Evolutionary conservation across 2,888 invertebrate species (phyloP).

Genomic region (Synergus japonicus): DNA sequence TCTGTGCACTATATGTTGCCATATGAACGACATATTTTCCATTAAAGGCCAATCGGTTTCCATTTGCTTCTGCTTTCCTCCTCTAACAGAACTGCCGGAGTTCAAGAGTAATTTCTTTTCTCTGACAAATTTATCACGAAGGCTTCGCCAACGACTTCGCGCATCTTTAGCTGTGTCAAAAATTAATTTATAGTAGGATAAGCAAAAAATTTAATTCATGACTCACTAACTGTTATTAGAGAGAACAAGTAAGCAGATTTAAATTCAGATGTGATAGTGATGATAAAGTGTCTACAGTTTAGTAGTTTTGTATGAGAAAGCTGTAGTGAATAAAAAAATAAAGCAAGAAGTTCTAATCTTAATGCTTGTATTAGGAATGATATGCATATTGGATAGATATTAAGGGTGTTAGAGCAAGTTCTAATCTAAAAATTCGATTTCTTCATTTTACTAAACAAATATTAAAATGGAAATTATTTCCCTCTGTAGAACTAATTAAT

Average conservation of each 20-base stretch:
- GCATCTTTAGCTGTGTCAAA: slow-evolving; percentile 20
- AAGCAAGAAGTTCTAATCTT: too few species aligned
- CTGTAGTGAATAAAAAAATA: too few species aligned
- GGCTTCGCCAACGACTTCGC: slow-evolving; percentile 31
- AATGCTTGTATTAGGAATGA: too few species aligned
- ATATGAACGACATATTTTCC: slow-evolving; percentile 40
- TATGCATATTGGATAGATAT: too few species aligned
- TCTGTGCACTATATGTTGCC: slow-evolving; percentile 37
- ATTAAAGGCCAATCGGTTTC: slow-evolving; percentile 19
- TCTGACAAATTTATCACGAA: slow-evolving; percentile 37
- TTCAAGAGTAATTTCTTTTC: slow-evolving; percentile 18
- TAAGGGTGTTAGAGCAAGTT: too few species aligned
- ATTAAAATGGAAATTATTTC: too few species aligned
- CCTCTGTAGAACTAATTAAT: too few species aligned
- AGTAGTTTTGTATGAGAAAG: neutral
- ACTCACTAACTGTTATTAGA: too few species aligned
- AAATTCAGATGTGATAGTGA: neutral
- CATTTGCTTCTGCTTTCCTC: neutral
- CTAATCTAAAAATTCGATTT: too few species aligned
- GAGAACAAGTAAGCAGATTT: too few species aligned
- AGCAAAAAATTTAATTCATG: neutral
- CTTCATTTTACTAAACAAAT: too few species aligned
- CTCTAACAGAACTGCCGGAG: neutral
- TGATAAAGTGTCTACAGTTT: neutral
- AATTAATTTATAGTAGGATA: neutral